Conservation (phyloP, 2,797 vertebrate species). For the Scomberomorus guttatus region DNA sequence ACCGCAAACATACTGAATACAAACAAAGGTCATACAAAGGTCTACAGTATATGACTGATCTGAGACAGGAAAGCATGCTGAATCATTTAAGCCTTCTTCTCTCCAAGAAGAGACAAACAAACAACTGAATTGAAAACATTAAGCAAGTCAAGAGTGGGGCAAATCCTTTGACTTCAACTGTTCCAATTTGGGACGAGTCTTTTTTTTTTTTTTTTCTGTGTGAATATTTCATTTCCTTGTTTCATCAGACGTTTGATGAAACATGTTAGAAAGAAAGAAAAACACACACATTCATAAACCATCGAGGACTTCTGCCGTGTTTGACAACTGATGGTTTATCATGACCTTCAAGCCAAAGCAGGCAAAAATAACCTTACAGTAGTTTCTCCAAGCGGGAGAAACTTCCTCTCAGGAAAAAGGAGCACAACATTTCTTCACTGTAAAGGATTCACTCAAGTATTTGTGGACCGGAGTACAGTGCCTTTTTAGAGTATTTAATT, state of each 20-base stretch:
- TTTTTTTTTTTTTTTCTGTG: neutral
- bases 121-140: conserved; percentile 33
- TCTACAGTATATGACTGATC: conserved; percentile 6
- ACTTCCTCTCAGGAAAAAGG: conserved; percentile 31
- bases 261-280: neutral
- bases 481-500: conserved; percentile 6
- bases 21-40: conserved; percentile 46
- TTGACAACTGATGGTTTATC: conserved; percentile 62
- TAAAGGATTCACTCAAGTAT: conserved; percentile 67
- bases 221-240: conserved; percentile 1
- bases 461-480: conserved; percentile 75
- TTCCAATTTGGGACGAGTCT: neutral
- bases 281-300: conserved; percentile 36
- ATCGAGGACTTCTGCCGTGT: conserved; percentile 21
- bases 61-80: conserved; percentile 56
- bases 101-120: conserved; percentile 31
- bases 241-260: conserved; percentile 37
- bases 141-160: conserved; percentile 22
- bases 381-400: conserved; percentile 43
- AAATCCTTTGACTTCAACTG: conserved; percentile 8
- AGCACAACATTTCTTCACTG: conserved; percentile 50
- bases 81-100: conserved; percentile 55
- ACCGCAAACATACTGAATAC: conserved; percentile 44
- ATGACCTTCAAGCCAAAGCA: conserved; percentile 48
- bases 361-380: conserved; percentile 42